A percentile compares a stretch with the other conserved stretches of the same genome.
Conservation (phyloP, 2,797 vertebrate genomes). For the Galagoides demidoff region DNA sequence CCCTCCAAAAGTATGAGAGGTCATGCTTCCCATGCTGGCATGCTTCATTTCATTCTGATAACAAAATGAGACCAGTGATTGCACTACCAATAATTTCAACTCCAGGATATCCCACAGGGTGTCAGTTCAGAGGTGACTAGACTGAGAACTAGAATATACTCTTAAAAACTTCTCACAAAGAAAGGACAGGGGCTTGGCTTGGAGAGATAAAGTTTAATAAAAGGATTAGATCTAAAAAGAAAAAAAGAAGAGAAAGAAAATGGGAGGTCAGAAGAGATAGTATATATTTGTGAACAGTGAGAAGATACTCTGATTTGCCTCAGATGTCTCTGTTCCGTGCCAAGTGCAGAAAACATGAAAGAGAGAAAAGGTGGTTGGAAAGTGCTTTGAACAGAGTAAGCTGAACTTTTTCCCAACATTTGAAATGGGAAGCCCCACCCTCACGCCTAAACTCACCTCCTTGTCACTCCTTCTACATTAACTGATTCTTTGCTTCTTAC, state of each 20-base stretch:
- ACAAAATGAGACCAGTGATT: background rate
- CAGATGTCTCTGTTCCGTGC: background rate
- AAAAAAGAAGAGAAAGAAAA: rapidly evolving
- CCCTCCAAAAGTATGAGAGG: background rate
- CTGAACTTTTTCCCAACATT: background rate
- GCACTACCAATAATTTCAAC: constrained; percentile 42
- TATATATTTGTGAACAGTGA: background rate
- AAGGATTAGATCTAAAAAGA: background rate
- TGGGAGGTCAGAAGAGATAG: background rate
- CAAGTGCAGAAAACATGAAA: background rate
- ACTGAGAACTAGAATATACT: background rate
- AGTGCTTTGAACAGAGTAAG: background rate
- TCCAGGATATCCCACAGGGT: background rate
- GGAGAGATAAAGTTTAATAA: background rate
- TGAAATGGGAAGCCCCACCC: background rate
- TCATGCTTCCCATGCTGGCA: too few relatives aligned
- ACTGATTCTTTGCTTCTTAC: rapidly evolving
- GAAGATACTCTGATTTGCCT: background rate
- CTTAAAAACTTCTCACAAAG: background rate
- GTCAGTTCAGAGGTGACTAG: background rate
- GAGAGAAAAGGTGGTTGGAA: background rate
- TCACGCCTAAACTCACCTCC: background rate
- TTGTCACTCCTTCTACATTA: rapidly evolving
- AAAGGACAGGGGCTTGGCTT: background rate
- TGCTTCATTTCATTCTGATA: constrained; percentile 7